Evolutionary conservation across 2,113 vertebrate species (phyloP).

Genomic region (Hymenochirus boettgeri): DNA sequence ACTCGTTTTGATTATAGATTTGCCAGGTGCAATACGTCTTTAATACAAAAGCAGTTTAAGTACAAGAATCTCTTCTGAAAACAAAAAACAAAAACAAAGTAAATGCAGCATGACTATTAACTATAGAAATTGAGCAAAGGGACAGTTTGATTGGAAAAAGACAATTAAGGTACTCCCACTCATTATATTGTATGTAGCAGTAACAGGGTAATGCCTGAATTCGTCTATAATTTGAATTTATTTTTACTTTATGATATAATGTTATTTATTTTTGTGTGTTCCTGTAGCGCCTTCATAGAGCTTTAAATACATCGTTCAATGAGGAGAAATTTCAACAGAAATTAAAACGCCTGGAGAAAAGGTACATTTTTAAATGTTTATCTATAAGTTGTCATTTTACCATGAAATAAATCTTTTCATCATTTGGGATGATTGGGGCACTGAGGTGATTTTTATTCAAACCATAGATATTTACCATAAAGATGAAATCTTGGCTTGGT

Average conservation of each 20-base stretch:
- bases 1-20: conserved; percentile 42
- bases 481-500: no score
- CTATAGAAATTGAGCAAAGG: not conserved
- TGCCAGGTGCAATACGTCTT: not conserved
- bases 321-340: conserved; percentile 80
- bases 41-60: not conserved
- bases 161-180: no score
- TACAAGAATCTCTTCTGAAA: not conserved
- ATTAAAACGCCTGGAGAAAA: conserved; percentile 77
- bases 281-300: conserved; percentile 84
- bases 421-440: no score
- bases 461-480: no score
- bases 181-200: no score
- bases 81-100: not conserved
- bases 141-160: no score
- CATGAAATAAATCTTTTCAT: no score
- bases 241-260: no score
- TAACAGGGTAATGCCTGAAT: no score
- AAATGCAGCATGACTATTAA: not conserved
- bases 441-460: no score
- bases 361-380: conserved; percentile 64
- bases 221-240: no score
- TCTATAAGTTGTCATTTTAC: no score
- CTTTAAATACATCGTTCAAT: conserved; percentile 83
- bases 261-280: conserved; percentile 4